A percentile compares a stretch with the other conserved stretches of the same genome.
These are phyloP conservation scores for Scaptomyza parva DNA, from an alignment of 2,888 invertebrate genomes.

Conservation along the genomic window DNA sequence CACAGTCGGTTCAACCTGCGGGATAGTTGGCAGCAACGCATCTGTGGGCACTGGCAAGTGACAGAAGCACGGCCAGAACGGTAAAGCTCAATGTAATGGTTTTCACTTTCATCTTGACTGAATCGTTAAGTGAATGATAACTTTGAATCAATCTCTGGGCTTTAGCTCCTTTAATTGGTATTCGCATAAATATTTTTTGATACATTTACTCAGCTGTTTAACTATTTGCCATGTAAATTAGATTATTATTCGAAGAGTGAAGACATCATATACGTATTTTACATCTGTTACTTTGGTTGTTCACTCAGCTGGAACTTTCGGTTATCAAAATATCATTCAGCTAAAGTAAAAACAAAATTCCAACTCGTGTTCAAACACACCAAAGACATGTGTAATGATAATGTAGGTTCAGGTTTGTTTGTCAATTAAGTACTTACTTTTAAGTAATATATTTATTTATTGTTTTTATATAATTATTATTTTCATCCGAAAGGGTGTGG, in stretches of 20 bases:
- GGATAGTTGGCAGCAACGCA: slow-evolving; percentile 16
- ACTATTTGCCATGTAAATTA: not conserved
- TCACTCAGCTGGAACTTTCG: slow-evolving; percentile 21
- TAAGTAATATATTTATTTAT: too few species aligned
- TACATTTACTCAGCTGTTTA: slow-evolving; percentile 15
- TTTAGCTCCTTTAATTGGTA: not conserved
- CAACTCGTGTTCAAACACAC: not conserved
- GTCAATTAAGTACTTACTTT: too few species aligned
- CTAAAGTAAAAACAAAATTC: not conserved
- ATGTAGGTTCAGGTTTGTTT: not conserved
- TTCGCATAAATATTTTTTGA: slow-evolving; percentile 1
- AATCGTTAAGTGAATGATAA: slow-evolving; percentile 2
- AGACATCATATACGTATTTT: not conserved
- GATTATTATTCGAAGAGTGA: not conserved
- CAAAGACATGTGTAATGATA: not conserved
- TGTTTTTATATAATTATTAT: not conserved
- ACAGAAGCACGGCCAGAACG: slow-evolving; percentile 9
- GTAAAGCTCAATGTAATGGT: slow-evolving; percentile 2
- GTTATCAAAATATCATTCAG: too few species aligned
- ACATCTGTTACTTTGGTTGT: not conserved
- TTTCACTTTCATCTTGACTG: slow-evolving; percentile 14
- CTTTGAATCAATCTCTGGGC: not conserved
- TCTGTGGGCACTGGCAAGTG: not conserved
- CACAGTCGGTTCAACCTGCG: slow-evolving; percentile 24
- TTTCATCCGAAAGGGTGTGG: not conserved